These are phyloP conservation scores for Andrena chrysosceles DNA, from an alignment of 2,888 invertebrate species.

Conservation along the genomic window DNA sequence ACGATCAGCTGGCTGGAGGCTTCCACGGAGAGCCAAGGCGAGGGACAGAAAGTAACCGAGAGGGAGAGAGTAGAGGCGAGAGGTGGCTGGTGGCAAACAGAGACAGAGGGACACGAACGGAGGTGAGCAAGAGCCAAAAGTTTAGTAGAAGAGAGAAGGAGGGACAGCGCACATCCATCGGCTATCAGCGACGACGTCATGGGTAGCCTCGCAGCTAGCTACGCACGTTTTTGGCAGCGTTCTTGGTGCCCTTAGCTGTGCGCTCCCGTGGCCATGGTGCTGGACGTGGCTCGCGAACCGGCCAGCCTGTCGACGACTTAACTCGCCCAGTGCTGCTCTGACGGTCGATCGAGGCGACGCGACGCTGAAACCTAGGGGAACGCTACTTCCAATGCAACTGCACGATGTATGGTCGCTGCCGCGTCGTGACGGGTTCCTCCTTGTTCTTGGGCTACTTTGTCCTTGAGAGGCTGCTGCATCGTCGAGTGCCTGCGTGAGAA, in stretches of 20 bases:
- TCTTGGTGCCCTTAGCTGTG: slow-evolving; percentile 21
- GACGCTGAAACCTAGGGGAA: slow-evolving; percentile 56
- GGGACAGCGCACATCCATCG: slow-evolving; percentile 25
- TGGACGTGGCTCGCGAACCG: slow-evolving; percentile 17
- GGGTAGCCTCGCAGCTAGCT: slow-evolving; percentile 54
- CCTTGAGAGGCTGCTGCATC: slow-evolving; percentile 27
- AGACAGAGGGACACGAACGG: slow-evolving; percentile 3
- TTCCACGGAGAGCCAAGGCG: slow-evolving; percentile 1
- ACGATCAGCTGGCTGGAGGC: slow-evolving; percentile 82
- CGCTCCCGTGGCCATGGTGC: slow-evolving; percentile 24
- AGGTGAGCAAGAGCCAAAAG: background rate
- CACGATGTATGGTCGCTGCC: slow-evolving; percentile 52
- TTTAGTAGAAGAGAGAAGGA: background rate
- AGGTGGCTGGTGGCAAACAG: background rate
- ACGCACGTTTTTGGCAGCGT: slow-evolving; percentile 50
- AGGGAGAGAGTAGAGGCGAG: background rate
- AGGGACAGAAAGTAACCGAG: slow-evolving; percentile 6
- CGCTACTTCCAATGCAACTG: slow-evolving; percentile 42
- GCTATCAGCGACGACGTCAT: slow-evolving; percentile 57
- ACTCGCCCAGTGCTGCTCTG: slow-evolving; percentile 67
- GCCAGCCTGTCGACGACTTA: slow-evolving; percentile 29
- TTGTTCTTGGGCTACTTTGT: background rate
- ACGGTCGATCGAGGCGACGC: slow-evolving; percentile 69
- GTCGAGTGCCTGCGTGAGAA: slow-evolving; percentile 42
- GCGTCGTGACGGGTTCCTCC: slow-evolving; percentile 14